Conservation (phyloP, 2,797 vertebrate genomes). For the Odontamblyopus lacepedii region DNA sequence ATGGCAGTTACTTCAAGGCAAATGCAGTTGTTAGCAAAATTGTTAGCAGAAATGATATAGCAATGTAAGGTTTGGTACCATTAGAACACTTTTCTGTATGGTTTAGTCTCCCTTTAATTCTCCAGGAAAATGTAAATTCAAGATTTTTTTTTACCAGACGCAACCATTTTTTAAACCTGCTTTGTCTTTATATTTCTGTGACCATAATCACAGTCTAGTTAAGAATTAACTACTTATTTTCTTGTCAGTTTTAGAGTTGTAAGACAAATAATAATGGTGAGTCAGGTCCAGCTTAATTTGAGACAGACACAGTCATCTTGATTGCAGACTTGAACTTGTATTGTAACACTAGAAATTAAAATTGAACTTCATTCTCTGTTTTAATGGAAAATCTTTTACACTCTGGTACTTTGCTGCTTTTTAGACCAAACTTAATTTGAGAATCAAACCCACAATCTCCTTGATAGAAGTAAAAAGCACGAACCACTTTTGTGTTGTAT, state of each 20-base stretch:
- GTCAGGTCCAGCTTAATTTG: not conserved
- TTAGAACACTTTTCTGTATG: not conserved
- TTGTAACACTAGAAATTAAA: not conserved
- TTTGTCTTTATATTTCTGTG: not conserved
- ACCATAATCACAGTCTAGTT: not conserved
- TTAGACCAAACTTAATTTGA: not conserved
- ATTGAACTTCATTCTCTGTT: not conserved
- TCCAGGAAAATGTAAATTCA: not conserved
- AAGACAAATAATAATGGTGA: not conserved
- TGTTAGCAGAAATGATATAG: too few species aligned
- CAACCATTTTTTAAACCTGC: not conserved
- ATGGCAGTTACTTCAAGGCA: not conserved
- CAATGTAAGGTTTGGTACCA: not conserved
- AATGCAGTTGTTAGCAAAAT: too few species aligned
- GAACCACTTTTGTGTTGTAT: not conserved
- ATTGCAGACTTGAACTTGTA: not conserved
- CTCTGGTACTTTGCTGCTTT: too few species aligned
- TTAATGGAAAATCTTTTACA: too few species aligned
- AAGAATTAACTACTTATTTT: not conserved
- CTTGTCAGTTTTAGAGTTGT: not conserved
- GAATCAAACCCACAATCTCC: not conserved
- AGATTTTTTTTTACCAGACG: not conserved
- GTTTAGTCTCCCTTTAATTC: not conserved
- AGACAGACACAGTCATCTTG: not conserved
- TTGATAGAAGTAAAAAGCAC: not conserved